Conservation (phyloP, 1,140 invertebrate genomes). For the Aphelinus certus region DNA sequence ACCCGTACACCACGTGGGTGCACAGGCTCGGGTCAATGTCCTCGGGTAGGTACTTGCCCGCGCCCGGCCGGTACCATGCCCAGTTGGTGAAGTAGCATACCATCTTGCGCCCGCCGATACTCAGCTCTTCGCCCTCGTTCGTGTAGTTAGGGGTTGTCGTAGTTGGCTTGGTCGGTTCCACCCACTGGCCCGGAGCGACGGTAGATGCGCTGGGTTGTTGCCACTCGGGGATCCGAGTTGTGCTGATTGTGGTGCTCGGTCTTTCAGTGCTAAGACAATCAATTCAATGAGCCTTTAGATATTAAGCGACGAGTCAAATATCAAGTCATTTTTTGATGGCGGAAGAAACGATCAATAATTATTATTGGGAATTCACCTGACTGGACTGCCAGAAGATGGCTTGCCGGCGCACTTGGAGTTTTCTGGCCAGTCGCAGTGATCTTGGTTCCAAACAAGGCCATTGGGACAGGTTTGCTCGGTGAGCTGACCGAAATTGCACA, state of each 20-base stretch:
- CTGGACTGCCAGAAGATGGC: too few species aligned
- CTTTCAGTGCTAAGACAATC: neutral
- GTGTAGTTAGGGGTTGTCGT: neutral
- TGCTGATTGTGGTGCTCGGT: neutral
- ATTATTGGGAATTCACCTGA: too few species aligned
- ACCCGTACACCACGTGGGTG: conserved; percentile 80
- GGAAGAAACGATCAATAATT: too few species aligned
- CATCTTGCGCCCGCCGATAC: conserved; percentile 65
- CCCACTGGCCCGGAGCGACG: conserved; percentile 3
- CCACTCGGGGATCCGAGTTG: too few species aligned
- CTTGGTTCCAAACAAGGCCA: conserved; percentile 80
- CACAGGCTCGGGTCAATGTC: conserved; percentile 75
- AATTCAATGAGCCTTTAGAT: too few species aligned
- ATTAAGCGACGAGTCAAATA: too few species aligned
- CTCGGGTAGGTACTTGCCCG: conserved; percentile 73
- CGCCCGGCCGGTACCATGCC: conserved; percentile 76
- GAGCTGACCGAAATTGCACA: conserved; percentile 79
- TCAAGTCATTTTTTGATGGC: too few species aligned
- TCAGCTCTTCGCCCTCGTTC: neutral
- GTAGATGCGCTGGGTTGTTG: neutral
- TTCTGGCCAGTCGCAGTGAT: conserved; percentile 83
- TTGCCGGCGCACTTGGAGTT: conserved; percentile 69
- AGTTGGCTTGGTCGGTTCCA: neutral
- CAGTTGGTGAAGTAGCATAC: conserved; percentile 82
- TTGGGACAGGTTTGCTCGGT: conserved; percentile 74